These are phyloP conservation scores for Drosophila glabriapex DNA, from an alignment of 2,888 invertebrate genomes.

Conservation along the genomic window DNA sequence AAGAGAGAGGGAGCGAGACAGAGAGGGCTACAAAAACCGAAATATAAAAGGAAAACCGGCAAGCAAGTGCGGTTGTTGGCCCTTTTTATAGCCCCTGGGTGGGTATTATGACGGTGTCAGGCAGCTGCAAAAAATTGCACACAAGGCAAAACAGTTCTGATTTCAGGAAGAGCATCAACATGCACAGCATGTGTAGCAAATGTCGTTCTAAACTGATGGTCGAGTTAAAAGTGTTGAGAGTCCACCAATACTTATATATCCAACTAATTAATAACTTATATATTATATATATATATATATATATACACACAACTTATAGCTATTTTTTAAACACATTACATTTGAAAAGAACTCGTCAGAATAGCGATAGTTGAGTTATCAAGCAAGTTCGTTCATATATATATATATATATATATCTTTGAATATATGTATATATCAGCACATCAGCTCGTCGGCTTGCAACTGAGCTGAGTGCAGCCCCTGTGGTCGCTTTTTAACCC, in stretches of 20 bases:
- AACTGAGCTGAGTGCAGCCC: slow-evolving; percentile 4
- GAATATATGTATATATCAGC: neutral
- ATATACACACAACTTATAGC: neutral
- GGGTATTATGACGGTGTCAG: slow-evolving; percentile 58
- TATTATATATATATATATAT: neutral
- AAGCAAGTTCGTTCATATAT: neutral
- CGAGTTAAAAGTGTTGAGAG: neutral
- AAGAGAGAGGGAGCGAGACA: neutral
- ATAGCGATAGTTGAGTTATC: neutral
- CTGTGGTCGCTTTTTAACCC: slow-evolving; percentile 16
- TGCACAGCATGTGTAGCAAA: neutral
- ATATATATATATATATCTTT: neutral
- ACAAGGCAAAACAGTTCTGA: slow-evolving; percentile 46
- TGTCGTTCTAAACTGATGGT: neutral
- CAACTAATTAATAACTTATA: neutral
- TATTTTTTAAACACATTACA: neutral
- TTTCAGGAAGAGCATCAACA: slow-evolving; percentile 33
- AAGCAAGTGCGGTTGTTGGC: slow-evolving; percentile 71
- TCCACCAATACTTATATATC: neutral
- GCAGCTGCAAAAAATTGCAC: slow-evolving; percentile 52
- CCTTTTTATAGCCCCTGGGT: slow-evolving; percentile 59
- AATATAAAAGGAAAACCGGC: slow-evolving; percentile 56
- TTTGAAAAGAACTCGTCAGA: neutral
- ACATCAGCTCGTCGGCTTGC: slow-evolving; percentile 16
- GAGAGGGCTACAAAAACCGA: slow-evolving; percentile 14